Conservation (phyloP, 37 sponge, comb jelly and placozoan genomes). For the Tethya wilhelma region DNA sequence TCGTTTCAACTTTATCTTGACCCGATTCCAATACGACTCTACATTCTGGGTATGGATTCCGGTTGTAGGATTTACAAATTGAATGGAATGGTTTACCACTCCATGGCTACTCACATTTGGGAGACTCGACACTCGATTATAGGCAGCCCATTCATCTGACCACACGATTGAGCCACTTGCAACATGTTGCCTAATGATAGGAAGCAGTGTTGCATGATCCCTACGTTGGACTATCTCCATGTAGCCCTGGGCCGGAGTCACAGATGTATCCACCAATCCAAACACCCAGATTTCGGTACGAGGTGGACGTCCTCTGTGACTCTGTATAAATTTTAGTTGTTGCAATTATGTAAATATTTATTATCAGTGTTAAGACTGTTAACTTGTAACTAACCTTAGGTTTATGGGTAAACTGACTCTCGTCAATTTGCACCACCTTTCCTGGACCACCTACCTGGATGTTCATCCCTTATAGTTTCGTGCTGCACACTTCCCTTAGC, state of each 20-base stretch:
- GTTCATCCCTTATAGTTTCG: neutral
- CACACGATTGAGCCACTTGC: slow-evolving; percentile 50
- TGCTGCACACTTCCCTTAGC: slow-evolving; percentile 56
- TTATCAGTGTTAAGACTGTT: neutral
- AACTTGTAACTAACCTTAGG: slow-evolving; percentile 28
- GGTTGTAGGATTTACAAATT: slow-evolving; percentile 59
- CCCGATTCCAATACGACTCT: slow-evolving; percentile 71
- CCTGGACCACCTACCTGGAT: slow-evolving; percentile 55
- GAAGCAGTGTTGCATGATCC: slow-evolving; percentile 62
- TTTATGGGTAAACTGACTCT: slow-evolving; percentile 54
- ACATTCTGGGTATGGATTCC: slow-evolving; percentile 68
- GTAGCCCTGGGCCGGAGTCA: slow-evolving; percentile 49
- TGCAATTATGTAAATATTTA: neutral
- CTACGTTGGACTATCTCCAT: slow-evolving; percentile 60
- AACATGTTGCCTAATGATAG: slow-evolving; percentile 63
- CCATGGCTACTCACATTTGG: slow-evolving; percentile 45
- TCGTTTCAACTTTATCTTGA: slow-evolving; percentile 57
- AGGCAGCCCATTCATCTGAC: slow-evolving; percentile 72
- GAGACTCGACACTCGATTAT: slow-evolving; percentile 16
- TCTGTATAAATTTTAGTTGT: too few species aligned
- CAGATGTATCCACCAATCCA: slow-evolving; percentile 59
- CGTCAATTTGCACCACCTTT: slow-evolving; percentile 53
- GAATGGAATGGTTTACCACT: slow-evolving; percentile 63
- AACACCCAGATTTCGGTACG: slow-evolving; percentile 66
- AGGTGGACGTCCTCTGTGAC: slow-evolving; percentile 55